phyloP scores from a whole-genome alignment of 2,888 invertebrate species.

The Criorhina ranunculi region DNA sequence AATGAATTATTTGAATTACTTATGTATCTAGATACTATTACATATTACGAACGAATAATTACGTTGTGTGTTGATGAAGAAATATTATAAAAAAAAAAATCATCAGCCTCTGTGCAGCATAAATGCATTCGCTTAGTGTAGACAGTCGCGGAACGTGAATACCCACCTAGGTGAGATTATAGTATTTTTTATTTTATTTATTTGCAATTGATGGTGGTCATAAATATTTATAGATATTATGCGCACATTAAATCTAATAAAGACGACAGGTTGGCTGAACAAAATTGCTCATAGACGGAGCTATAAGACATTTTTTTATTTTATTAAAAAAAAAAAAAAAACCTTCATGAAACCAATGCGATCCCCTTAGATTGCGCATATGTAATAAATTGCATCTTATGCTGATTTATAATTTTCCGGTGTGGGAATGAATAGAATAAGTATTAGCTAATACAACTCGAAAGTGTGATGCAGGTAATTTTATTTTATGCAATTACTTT shows the following conservation, averaged over 20 bases:
- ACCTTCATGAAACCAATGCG: not conserved
- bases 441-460: constrained; percentile 59
- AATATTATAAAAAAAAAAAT: constrained; percentile 28
- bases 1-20: constrained; percentile 74
- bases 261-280: not conserved
- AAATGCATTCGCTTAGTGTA: constrained; percentile 60
- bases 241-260: constrained; percentile 66
- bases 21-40: constrained; percentile 75
- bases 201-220: constrained; percentile 69
- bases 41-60: constrained; percentile 71
- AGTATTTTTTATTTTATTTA: no score
- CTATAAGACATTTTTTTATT: not conserved
- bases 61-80: constrained; percentile 55
- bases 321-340: constrained; percentile 10
- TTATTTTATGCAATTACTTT: constrained; percentile 57
- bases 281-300: not conserved
- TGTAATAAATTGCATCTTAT: constrained; percentile 41
- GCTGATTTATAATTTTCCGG: constrained; percentile 66
- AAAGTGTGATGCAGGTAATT: constrained; percentile 40
- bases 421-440: constrained; percentile 67
- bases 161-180: constrained; percentile 71
- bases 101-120: constrained; percentile 46
- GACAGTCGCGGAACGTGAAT: constrained; percentile 57
- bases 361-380: not conserved
- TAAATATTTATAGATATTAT: constrained; percentile 75